Evolutionary conservation across 2,797 vertebrate genomes (phyloP).

Genomic region (Notolepis coatsorum): DNA sequence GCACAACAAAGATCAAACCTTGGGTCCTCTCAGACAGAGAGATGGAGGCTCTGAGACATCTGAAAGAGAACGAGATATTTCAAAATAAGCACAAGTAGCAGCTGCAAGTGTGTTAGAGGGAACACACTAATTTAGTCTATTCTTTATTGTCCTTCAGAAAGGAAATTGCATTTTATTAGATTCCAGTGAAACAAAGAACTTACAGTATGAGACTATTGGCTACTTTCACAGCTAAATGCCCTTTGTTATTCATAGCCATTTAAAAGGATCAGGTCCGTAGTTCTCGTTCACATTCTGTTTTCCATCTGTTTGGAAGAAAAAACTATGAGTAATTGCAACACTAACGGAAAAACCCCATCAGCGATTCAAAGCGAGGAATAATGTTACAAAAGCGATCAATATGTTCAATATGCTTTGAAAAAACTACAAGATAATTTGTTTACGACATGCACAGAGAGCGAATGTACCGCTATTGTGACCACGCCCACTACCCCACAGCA

Average conservation of each 20-base stretch:
- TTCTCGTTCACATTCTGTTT: background rate
- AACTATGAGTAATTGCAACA: background rate
- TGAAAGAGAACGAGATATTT: too few relatives aligned
- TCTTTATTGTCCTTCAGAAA: background rate
- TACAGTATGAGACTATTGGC: background rate
- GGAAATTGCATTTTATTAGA: background rate
- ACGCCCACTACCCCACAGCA: constrained; percentile 1
- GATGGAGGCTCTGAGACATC: too few relatives aligned
- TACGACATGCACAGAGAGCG: constrained; percentile 22
- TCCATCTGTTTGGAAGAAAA: background rate
- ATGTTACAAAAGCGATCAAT: constrained; percentile 21
- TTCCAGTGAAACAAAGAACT: too few relatives aligned
- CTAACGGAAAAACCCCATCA: constrained; percentile 10
- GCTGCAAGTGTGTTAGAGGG: too few relatives aligned
- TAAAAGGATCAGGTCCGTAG: too few relatives aligned
- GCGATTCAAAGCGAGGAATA: constrained; percentile 8
- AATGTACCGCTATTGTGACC: constrained; percentile 3
- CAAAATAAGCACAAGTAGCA: too few relatives aligned
- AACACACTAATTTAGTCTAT: background rate
- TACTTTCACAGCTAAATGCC: background rate
- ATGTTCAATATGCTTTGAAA: background rate
- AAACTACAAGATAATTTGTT: constrained; percentile 51
- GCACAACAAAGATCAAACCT: too few relatives aligned
- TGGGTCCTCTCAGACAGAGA: too few relatives aligned
- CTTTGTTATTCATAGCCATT: background rate